Percentiles rank a stretch among this genome's conserved stretches.
These are phyloP conservation scores for Napeogenes inachia DNA, from an alignment of 2,888 invertebrate genomes.

Conservation along the genomic window DNA sequence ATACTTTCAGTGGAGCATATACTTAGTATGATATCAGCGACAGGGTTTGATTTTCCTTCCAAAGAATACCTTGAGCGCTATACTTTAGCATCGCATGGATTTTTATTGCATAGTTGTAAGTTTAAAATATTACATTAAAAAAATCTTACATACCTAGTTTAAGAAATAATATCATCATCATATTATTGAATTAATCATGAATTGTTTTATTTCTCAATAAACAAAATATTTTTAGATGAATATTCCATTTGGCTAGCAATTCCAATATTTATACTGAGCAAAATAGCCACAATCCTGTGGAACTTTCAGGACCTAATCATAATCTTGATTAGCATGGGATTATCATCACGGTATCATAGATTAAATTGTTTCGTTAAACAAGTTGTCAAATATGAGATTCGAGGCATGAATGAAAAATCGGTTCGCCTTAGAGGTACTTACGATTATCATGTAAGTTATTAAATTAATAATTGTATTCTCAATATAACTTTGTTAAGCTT, in stretches of 20 bases:
- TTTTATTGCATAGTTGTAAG: conserved; percentile 62
- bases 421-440: conserved; percentile 25
- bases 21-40: conserved; percentile 77
- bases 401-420: conserved; percentile 34
- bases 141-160: neutral
- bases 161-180: neutral
- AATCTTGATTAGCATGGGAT: conserved; percentile 83
- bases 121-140: conserved; percentile 14
- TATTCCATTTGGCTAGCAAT: conserved; percentile 48
- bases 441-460: too few relatives aligned
- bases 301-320: conserved; percentile 85
- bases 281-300: conserved; percentile 82
- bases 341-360: conserved; percentile 80
- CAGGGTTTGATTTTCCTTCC: conserved; percentile 50
- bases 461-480: too few relatives aligned
- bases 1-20: conserved; percentile 77
- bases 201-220: conserved; percentile 4
- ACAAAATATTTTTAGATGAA: conserved; percentile 39
- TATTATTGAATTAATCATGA: neutral
- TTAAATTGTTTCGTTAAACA: conserved; percentile 65
- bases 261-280: conserved; percentile 72
- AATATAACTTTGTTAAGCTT: too few relatives aligned
- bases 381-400: conserved; percentile 42
- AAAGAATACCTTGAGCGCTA: conserved; percentile 54
- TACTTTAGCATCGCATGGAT: conserved; percentile 59